These are phyloP conservation scores for Numenius phaeopus DNA, from an alignment of 2,797 vertebrate genomes.

Conservation along the genomic window DNA sequence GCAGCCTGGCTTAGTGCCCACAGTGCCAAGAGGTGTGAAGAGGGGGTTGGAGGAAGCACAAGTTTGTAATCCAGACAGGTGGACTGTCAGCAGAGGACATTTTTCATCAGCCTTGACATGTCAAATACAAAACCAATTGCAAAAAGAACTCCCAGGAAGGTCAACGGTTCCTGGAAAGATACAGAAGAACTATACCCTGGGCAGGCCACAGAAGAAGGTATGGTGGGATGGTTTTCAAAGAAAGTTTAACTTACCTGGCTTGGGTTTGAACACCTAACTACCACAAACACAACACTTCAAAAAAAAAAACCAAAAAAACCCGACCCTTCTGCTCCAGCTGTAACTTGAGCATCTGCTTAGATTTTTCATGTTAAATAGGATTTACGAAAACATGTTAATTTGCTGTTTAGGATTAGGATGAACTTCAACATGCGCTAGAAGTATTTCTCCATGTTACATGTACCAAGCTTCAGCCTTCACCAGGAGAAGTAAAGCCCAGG, in stretches of 20 bases:
- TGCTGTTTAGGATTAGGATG: not conserved
- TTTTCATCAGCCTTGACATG: not conserved
- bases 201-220: not conserved
- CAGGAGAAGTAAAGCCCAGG: not conserved
- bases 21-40: not conserved
- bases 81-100: not conserved
- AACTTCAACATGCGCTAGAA: not conserved
- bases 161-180: not conserved
- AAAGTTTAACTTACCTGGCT: not conserved
- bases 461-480: not conserved
- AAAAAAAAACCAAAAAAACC: too few relatives aligned
- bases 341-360: not conserved
- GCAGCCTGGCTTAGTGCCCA: not conserved
- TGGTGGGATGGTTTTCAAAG: not conserved
- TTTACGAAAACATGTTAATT: not conserved
- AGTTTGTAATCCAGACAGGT: not conserved
- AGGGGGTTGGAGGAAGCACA: accelerated
- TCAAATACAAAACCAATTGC: not conserved
- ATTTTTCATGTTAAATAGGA: not conserved
- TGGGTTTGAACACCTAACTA: not conserved
- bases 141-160: not conserved
- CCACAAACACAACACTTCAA: not conserved
- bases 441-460: not conserved
- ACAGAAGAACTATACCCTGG: not conserved
- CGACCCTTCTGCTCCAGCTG: not conserved